A percentile compares a stretch with the other conserved stretches of the same genome.
Conservation (phyloP, 2,888 invertebrate species). For the Mesopsocus fuscifrons region DNA sequence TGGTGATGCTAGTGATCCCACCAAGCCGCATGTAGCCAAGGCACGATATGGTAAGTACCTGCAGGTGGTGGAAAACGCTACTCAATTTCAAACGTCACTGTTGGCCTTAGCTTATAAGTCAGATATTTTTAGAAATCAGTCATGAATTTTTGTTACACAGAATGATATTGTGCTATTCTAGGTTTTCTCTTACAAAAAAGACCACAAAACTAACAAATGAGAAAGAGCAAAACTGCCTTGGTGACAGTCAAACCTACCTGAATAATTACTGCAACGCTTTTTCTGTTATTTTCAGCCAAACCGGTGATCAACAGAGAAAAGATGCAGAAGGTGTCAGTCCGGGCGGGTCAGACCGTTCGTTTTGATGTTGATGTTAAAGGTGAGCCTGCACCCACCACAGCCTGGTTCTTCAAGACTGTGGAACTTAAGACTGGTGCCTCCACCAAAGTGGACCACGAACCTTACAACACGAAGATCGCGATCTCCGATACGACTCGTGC, state of each 20-base stretch:
- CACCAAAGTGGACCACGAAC: conserved; percentile 68
- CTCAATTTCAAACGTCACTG: no score
- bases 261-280: conserved; percentile 9
- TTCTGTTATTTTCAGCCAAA: conserved; percentile 44
- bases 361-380: conserved; percentile 90
- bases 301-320: conserved; percentile 91
- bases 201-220: no score
- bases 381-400: conserved; percentile 85
- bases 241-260: neutral
- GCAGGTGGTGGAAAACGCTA: no score
- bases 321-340: conserved; percentile 67
- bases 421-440: conserved; percentile 45
- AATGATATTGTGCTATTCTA: no score
- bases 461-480: conserved; percentile 75
- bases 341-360: conserved; percentile 77
- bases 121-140: no score
- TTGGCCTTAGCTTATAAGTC: no score
- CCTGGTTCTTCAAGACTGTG: conserved; percentile 53
- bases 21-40: conserved; percentile 72
- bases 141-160: no score
- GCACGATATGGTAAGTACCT: conserved; percentile 66
- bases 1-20: conserved; percentile 77
- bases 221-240: neutral
- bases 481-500: conserved; percentile 63
- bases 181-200: no score